Base-by-base conservation (phyloP, 1,140 invertebrate species). In the Oreohelix idahoensis region DNA sequence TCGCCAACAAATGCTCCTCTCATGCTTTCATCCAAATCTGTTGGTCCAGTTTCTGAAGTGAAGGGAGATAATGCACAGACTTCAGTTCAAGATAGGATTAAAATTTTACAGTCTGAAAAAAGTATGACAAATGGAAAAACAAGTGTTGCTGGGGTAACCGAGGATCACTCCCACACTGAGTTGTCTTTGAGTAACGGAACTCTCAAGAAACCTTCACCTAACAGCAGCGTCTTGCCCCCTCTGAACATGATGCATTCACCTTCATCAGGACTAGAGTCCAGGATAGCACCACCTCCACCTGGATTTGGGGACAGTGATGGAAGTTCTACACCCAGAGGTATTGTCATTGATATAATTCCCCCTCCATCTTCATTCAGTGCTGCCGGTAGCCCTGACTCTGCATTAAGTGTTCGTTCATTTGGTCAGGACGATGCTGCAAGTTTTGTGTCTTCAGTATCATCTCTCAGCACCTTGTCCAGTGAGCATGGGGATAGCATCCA, bases 371-470 rank as follows among this genome's bases (percentile, higher is more conserved):
- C 86, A 36, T 91, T 90, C 81, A 84, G 39, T 42, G 35, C 15
- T 17, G 26, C 36, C 4, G 58, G 58, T 17, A 39, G 38, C 32
- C 75, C 75, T 32, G 51, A 63, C 13, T 66, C 49, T 1, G 51
- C 38, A 36, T 20, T 17, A 23, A 23, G 51, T 84, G 73, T 79
- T 38, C 81, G 84, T n/a, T 83, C 86, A 66, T 87, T 87, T 74
- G 77, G 84, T 63, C 88, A 84, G 82, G 88, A 83, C 69, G 89
- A 88, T 83, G 87, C 86, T 71, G 87, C 87, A 71, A 91, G 87
- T 86, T 85, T 87, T 39, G 88, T 89, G 20, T 91, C 90, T 0
- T 90, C 90, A 15, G 79, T 90, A 32, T 91, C 90, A 38, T 90
- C 90, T 26, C 81, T 91, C 17, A 90, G 89, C 39, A 90, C 89